Percentiles rank a stretch among this genome's conserved stretches.
phyloP scores from a whole-genome alignment of 2,113 vertebrate species.

The Falcunculus frontatus region DNA sequence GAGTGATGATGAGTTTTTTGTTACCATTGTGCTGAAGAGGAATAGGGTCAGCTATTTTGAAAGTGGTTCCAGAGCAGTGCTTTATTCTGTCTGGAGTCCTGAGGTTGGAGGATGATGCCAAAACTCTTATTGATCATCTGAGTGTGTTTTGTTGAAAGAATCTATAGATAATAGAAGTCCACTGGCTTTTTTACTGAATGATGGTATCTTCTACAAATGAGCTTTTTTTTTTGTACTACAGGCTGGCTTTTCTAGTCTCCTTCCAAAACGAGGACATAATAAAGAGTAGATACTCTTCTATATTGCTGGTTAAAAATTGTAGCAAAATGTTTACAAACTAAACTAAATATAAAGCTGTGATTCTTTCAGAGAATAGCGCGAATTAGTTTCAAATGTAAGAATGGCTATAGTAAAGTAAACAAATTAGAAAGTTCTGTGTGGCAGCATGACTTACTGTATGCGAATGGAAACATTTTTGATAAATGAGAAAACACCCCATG shows the following conservation, averaged over 20 bases:
- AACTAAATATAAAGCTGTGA: neutral
- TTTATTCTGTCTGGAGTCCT: conserved; percentile 28
- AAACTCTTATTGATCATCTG: conserved; percentile 20
- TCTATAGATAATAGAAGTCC: neutral
- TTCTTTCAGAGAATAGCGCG: neutral
- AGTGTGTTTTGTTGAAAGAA: conserved; percentile 13
- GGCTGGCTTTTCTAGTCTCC: neutral
- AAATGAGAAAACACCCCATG: neutral
- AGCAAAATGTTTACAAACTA: neutral
- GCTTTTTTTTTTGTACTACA: neutral
- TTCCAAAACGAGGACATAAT: neutral
- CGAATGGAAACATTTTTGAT: neutral
- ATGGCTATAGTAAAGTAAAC: neutral
- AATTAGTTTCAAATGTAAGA: neutral
- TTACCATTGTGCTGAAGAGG: neutral
- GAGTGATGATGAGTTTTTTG: neutral
- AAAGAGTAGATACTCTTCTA: neutral
- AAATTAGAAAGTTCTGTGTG: neutral
- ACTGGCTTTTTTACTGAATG: neutral
- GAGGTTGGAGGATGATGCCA: neutral
- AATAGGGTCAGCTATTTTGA: neutral
- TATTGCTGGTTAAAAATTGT: neutral
- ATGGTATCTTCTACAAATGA: neutral
- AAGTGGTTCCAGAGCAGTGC: neutral
- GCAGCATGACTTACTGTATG: neutral